These are phyloP conservation scores for Dendrolimus kikuchii DNA, from an alignment of 1,140 invertebrate genomes.

Conservation along the genomic window DNA sequence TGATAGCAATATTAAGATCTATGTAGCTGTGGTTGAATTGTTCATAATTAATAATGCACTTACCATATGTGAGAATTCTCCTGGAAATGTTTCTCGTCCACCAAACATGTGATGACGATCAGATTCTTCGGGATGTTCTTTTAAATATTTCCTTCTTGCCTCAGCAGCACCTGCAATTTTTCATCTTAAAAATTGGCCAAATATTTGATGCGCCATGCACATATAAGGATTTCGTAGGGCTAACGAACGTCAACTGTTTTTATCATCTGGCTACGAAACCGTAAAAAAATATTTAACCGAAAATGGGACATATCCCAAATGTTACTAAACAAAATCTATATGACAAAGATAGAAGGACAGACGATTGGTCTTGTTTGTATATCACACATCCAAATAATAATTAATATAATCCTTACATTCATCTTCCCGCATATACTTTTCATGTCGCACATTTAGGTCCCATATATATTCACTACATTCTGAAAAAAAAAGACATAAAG, in stretches of 20 bases:
- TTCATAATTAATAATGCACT: neutral
- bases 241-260: too few relatives aligned
- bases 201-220: too few relatives aligned
- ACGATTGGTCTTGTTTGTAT: neutral
- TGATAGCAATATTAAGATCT: neutral
- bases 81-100: neutral
- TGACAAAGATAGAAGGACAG: too few relatives aligned
- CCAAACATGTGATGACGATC: neutral
- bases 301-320: too few relatives aligned
- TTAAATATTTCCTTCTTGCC: too few relatives aligned
- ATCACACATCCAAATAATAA: neutral
- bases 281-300: too few relatives aligned
- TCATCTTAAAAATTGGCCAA: too few relatives aligned
- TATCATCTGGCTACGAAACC: too few relatives aligned
- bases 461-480: conserved; percentile 40
- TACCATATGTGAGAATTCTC: conserved; percentile 7
- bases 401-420: conserved; percentile 19
- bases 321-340: too few relatives aligned
- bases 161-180: too few relatives aligned
- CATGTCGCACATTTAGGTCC: conserved; percentile 19
- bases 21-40: neutral
- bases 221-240: too few relatives aligned
- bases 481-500: conserved; percentile 17
- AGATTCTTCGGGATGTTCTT: too few relatives aligned
- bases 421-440: conserved; percentile 8